These are phyloP conservation scores for Drosophila tropicalis DNA, from an alignment of 1,140 invertebrate genomes.

Conservation along the genomic window DNA sequence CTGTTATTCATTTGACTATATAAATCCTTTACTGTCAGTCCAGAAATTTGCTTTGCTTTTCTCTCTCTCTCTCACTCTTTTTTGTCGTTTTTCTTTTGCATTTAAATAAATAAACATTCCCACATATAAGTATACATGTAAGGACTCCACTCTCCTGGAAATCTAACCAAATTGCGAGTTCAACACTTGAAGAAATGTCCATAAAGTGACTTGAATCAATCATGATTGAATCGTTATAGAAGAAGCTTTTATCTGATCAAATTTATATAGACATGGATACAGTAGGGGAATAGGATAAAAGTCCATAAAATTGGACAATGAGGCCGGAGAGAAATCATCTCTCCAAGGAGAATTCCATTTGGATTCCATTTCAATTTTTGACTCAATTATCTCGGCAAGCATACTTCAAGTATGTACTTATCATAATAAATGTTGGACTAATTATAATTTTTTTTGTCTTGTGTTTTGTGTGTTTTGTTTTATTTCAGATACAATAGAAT, in stretches of 20 bases:
- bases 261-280: not conserved
- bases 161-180: not conserved
- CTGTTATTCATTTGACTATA: slow-evolving; percentile 22
- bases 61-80: not conserved
- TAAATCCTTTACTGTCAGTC: slow-evolving; percentile 23
- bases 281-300: not conserved
- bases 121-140: not conserved
- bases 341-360: too few relatives aligned
- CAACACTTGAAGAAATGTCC: not conserved
- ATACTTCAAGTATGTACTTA: not conserved
- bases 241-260: too few relatives aligned
- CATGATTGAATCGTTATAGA: too few relatives aligned
- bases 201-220: too few relatives aligned
- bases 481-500: slow-evolving; percentile 32
- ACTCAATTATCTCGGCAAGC: too few relatives aligned
- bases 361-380: too few relatives aligned
- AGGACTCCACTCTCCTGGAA: not conserved
- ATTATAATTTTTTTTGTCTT: not conserved
- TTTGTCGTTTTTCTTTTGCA: not conserved
- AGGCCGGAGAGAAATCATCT: too few relatives aligned
- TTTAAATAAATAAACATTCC: slow-evolving; percentile 10
- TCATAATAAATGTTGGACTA: slow-evolving; percentile 8
- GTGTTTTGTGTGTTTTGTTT: slow-evolving; percentile 8
- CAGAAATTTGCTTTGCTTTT: slow-evolving; percentile 10
- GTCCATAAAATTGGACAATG: not conserved